Base-by-base conservation (phyloP, 2,113 vertebrate species). In the Donacobius atricapilla region DNA sequence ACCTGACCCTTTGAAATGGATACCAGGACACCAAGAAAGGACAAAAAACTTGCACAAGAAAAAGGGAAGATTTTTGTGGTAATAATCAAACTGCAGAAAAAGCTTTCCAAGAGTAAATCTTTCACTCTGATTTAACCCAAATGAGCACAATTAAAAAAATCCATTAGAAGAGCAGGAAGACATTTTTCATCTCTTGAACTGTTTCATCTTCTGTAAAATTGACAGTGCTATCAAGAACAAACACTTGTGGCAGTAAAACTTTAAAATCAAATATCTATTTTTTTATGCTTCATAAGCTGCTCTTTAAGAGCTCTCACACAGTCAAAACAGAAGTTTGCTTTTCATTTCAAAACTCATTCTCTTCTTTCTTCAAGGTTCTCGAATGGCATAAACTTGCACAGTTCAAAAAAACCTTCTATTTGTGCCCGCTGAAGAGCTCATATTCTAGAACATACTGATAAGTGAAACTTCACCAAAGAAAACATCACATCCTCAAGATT, bases 1-100 rank as follows among this genome's bases (percentile, higher is more conserved):
- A 99, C 97, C 97, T 98, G 98, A 99, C 97, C 96, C 98, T 98
- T 96, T 98, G 98, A 98, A 98, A 98, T 98, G 98, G 98, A 98
- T 98, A 98, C 98, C 94, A 98, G 97, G 96, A 98, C 97, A 98
- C 93, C 97, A 97, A 96, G 80, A 93, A 90, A 93, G 75, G 84
- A 96, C 90, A 93, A 94, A 37, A 96, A 94, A 88, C 72, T 78
- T 82, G 83, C 17, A 70, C 69, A 48, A 53, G 69, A 91, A 89
- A 92, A 70, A 47, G 28, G 7, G 58, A 70, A 54, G 22, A 60
- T 66, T 87, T 77, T 56, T 72, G 60, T 23, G 31, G 58, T 50
- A 79, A 65, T 83, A 96, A 89, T 58, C 79, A 97, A 97, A 93
- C 57, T 77, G 65, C 65, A 79, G 25, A 63, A 94, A 93, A 93